These are phyloP conservation scores for Drosophila nasuta DNA, from an alignment of 1,140 invertebrate genomes.

Conservation along the genomic window DNA sequence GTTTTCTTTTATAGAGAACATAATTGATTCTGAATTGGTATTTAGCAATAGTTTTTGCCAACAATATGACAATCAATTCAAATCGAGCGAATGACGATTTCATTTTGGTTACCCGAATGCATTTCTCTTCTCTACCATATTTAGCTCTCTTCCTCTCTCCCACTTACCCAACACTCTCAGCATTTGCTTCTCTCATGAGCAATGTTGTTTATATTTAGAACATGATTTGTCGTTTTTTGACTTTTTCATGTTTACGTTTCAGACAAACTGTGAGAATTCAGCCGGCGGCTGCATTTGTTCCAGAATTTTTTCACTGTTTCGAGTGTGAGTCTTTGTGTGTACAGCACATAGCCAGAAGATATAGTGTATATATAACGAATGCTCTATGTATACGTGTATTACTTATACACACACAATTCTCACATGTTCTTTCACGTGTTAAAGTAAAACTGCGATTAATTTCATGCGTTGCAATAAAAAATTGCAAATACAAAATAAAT, in stretches of 20 bases:
- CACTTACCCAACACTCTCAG: constrained; percentile 9
- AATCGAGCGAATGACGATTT: constrained; percentile 52
- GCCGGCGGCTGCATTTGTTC: constrained; percentile 77
- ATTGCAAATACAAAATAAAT: constrained; percentile 23
- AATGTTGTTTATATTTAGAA: constrained; percentile 74
- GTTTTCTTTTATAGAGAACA: too few relatives aligned
- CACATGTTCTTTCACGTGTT: constrained; percentile 12
- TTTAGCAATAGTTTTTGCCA: constrained; percentile 17
- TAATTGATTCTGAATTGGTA: neutral
- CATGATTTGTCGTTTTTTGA: constrained; percentile 75
- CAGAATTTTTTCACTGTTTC: constrained; percentile 62
- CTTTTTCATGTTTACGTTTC: constrained; percentile 74
- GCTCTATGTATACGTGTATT: constrained; percentile 13
- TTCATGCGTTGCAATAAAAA: constrained; percentile 1
- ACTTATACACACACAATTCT: neutral
- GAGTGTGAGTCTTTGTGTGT: constrained; percentile 22
- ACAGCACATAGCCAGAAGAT: neutral
- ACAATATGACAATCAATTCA: constrained; percentile 58
- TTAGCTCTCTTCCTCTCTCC: constrained; percentile 12
- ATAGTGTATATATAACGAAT: neutral
- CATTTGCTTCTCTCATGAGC: constrained; percentile 41
- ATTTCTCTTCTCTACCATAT: constrained; percentile 17
- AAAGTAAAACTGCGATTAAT: constrained; percentile 28
- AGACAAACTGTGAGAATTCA: constrained; percentile 64
- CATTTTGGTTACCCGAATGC: constrained; percentile 50